Base-by-base conservation (phyloP, 2,113 vertebrate genomes). In the Ia io region DNA sequence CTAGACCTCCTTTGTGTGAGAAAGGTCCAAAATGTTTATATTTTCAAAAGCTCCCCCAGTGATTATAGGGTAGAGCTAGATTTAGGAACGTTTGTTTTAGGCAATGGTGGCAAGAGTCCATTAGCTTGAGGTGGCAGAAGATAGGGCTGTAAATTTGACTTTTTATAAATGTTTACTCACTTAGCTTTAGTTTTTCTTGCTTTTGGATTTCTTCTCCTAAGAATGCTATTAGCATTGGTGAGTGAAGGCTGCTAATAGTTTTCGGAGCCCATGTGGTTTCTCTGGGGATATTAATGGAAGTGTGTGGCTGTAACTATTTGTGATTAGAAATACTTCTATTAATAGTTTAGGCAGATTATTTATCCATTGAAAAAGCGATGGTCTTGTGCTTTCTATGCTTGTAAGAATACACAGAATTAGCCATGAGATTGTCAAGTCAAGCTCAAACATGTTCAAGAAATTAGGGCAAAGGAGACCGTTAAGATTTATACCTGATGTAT, bases 271-370 rank as follows among this genome's bases (percentile, higher is more conserved):
- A 28, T 86, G 42, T 82, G 20, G 37, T 53, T 63, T 78, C 70
- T 88, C 65, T 30, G 16, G 10, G 28, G 37, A 13, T 88, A 70
- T 94, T 95, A 93, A 89, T 74, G 73, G 69, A 95, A 88, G 40
- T 84, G 30, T 93, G 56, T 86, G 86, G 30, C 13, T 95, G 37
- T 92, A 65, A 86, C 56, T 93, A 35, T 71, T 73, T 87, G 67
- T 85, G 32, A 91, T 90, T 93, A 88, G 88, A 76, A 95, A 91
- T 78, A 51, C 65, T 93, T 93, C 90, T 51, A 92, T 94, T 76
- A 80, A 51, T 18, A 96, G 77, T 76, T 94, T 76, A 96, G 90
- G 35, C 32, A 93, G 85, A 70, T 84, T 35, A 28, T 82, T 95
- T 95, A 32, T 8, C 69, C 30, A n/a, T 76, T 96, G 78, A 88